Conservation (phyloP, 2,888 invertebrate genomes). For the Pachydiplax longipennis region DNA sequence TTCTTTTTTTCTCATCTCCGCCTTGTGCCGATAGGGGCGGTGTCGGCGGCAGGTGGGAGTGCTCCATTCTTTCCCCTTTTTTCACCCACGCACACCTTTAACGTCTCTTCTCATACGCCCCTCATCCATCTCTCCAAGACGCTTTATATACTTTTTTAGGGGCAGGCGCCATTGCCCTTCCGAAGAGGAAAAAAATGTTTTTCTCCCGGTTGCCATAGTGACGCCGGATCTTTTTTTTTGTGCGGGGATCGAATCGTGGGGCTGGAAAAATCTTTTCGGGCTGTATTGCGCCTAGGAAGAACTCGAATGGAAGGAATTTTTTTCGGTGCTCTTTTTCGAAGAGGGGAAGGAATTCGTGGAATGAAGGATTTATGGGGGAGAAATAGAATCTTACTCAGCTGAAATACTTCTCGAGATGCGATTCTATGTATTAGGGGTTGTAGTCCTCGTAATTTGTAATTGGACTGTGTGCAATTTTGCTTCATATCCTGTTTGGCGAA, state of each 20-base stretch:
- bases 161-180: not conserved
- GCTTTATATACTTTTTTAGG: not conserved
- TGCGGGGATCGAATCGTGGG: not conserved
- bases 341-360: no score
- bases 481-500: no score
- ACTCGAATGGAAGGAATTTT: no score
- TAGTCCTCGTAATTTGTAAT: no score
- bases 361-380: no score
- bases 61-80: not conserved
- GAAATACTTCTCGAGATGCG: no score
- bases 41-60: not conserved
- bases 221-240: not conserved
- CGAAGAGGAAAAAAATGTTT: not conserved
- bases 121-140: not conserved
- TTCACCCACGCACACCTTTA: not conserved
- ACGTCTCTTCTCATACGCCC: not conserved
- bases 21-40: not conserved
- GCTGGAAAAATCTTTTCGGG: no score
- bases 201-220: not conserved
- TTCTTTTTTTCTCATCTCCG: not conserved
- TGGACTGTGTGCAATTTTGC: no score
- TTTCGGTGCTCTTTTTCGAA: no score
- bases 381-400: no score
- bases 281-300: no score
- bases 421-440: no score